Evolutionary conservation across 2,888 invertebrate species (phyloP), one percentile per base, ranked within the genome.

Genomic region (Vanessa cardui): DNA sequence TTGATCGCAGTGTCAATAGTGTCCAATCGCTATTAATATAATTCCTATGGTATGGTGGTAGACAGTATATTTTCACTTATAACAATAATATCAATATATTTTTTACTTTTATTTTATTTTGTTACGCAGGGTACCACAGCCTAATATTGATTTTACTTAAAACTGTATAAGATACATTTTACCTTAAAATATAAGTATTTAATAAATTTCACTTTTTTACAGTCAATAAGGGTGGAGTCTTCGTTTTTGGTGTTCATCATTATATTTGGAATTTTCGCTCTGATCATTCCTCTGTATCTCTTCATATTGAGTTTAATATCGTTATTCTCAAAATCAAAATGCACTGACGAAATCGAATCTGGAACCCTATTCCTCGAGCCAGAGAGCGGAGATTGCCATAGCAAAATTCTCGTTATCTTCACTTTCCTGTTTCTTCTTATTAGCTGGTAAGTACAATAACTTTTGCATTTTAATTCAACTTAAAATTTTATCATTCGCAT

Each of bases 171-270:
- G 0, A 39, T 39, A 3, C 12, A 9, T 39, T 39, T 39, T 39
- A 12, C 12, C 12, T 3, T 39, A 12, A 12, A 16, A 33, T 15
- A 12, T 52, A n/a, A 39, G 12, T 61, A 33, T 66, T 59, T 50
- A 18, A 39, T 21, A 46, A 39, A 60, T 45, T 64, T 62, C 62
- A 6, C 68, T 58, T 72, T 73, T 75, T 93, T 91, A 58, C 90
- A 96, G 96, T 94, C 95, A 60, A 92, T 96, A 78, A 95, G 94
- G 87, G 92, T 96, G 80, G 96, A 96, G 82, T 95, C 95, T 16
- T 95, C 95, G 50, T 95, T 96, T 81, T 90, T 96, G 69, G 94
- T 92, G 18, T 89, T 95, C 76, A 92, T 96, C 80, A 93, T 94
- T 71, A 83, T 94, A 58, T 95, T 95, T 75, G 90, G 94, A 61